phyloP scores from a whole-genome alignment of 2,888 invertebrate genomes.

The Cremastobaeus sp. region DNA sequence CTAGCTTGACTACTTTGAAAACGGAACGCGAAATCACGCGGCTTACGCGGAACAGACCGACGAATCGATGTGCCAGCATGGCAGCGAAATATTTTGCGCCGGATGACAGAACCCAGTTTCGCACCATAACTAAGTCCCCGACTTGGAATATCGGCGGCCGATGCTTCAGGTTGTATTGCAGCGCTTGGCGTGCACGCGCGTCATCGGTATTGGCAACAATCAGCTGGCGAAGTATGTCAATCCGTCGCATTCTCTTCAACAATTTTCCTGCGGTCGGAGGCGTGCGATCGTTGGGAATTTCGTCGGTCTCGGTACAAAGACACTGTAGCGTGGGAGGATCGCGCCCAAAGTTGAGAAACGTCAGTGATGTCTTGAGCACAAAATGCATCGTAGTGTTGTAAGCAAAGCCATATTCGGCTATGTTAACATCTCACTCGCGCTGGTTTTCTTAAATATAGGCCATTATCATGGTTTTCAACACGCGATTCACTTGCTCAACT shows the following conservation, averaged over 20 bases:
- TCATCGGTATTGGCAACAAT: background rate
- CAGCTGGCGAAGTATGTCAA: background rate
- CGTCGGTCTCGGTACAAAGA: background rate
- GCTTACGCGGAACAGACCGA: background rate
- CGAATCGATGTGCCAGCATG: background rate
- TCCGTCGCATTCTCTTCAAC: background rate
- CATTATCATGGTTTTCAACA: no score
- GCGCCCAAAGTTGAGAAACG: background rate
- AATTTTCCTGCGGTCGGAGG: background rate
- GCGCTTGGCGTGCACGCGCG: background rate
- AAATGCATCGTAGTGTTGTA: no score
- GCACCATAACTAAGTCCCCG: background rate
- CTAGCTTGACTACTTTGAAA: background rate
- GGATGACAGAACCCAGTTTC: conserved; percentile 1
- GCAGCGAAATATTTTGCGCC: conserved; percentile 1
- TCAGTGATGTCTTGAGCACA: no score
- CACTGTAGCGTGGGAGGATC: background rate
- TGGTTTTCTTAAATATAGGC: no score
- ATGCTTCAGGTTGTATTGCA: background rate
- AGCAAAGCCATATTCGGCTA: no score
- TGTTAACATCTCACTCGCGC: no score
- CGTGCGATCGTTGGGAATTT: no score
- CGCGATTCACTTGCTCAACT: no score
- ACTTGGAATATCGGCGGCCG: background rate
- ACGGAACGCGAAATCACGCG: background rate